A percentile compares a stretch with the other conserved stretches of the same genome.
Conservation (phyloP, 2,888 invertebrate species). For the Acrocera orbiculus region DNA sequence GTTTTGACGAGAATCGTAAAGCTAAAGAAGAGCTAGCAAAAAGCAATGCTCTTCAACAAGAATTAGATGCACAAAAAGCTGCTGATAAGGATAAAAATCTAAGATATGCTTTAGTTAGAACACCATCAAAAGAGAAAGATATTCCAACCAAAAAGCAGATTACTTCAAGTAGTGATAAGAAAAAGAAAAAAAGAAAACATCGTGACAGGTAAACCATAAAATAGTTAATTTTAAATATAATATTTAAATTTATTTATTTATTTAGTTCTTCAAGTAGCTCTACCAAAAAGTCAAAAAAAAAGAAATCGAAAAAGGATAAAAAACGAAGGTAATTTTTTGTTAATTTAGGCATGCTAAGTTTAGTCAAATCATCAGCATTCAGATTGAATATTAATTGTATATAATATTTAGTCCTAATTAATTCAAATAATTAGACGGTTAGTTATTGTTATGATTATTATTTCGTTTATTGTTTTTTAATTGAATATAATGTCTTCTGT, state of each 20-base stretch:
- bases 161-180: conserved; percentile 23
- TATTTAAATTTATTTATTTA: conserved; percentile 8
- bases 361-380: too few relatives aligned
- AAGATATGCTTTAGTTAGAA: conserved; percentile 56
- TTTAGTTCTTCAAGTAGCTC: conserved; percentile 52
- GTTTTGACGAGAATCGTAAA: conserved; percentile 64
- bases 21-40: conserved; percentile 34
- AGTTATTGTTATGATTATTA: too few relatives aligned
- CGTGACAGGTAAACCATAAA: conserved; percentile 39
- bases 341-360: too few relatives aligned
- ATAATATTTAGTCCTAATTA: too few relatives aligned
- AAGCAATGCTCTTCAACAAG: conserved; percentile 30
- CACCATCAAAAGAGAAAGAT: conserved; percentile 47
- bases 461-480: too few relatives aligned
- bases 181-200: conserved; percentile 57
- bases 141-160: conserved; percentile 10
- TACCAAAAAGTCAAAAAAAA: conserved; percentile 57
- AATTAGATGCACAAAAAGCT: conserved; percentile 32
- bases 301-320: conserved; percentile 59
- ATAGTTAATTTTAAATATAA: neutral
- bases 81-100: conserved; percentile 30
- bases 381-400: too few relatives aligned
- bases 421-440: too few relatives aligned
- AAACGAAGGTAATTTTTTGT: conserved; percentile 45
- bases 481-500: too few relatives aligned